Evolutionary conservation across 2,888 invertebrate species (phyloP).

Genomic region (Balanococcus diminutus): DNA sequence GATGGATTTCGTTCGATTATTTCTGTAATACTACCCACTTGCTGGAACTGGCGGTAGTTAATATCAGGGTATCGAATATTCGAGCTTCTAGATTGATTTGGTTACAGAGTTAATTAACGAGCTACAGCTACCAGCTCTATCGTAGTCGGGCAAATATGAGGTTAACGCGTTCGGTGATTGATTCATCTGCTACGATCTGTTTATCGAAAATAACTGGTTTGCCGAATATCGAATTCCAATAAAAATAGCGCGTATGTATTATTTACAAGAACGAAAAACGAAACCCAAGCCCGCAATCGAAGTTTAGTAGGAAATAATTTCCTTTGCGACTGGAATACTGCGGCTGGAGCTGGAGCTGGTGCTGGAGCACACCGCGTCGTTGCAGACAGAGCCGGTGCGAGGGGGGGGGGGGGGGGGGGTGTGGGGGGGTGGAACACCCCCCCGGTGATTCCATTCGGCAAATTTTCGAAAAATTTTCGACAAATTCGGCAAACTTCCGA

Average conservation of each 20-base stretch:
- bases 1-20: neutral
- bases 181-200: neutral
- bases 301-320: neutral
- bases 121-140: no score
- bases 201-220: slow-evolving; percentile 18
- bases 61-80: neutral
- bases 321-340: neutral
- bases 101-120: neutral
- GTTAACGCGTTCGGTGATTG: slow-evolving; percentile 1
- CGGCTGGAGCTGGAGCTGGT: no score
- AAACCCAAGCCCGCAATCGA: no score
- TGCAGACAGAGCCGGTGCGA: neutral
- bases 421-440: no score
- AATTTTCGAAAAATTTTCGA: no score
- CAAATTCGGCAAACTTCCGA: no score
- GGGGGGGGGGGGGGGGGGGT: no score
- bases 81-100: neutral
- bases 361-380: neutral
- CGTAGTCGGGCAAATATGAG: neutral
- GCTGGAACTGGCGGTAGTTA: neutral
- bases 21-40: neutral
- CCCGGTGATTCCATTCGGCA: no score
- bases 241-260: neutral
- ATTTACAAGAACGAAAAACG: no score
- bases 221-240: neutral